Base-by-base conservation (phyloP, 2,797 vertebrate genomes). In the Diplodus sargus region DNA sequence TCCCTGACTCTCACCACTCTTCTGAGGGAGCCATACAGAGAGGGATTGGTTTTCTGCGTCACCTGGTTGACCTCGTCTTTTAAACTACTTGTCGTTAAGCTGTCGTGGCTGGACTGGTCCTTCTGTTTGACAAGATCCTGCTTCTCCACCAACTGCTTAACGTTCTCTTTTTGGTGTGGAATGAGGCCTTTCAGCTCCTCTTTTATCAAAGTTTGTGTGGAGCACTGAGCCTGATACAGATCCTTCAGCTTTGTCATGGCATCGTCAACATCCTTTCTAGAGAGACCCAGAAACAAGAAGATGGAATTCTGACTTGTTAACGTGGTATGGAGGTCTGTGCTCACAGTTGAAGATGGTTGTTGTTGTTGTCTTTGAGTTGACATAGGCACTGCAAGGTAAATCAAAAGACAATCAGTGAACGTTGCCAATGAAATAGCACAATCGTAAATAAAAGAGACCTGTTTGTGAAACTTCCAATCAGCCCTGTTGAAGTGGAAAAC, bases 261-360 rank as follows among this genome's bases (percentile, higher is more conserved):
- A 7, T 45, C 15, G 2, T 74, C 47, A 12, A 94, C 76, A 0
- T 74, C 9, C 1, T 82, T 5, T 56, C 10, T 49, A 13, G 16
- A 18, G 52, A 81, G 22, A 34, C 93, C 94, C 25, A 89, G 3
- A 22, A 95, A 28, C 17, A 74, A 25, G 82, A 94, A 92, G 61
- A 59, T 16, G 0, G 91, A 91, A 34, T 70, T 28, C 57, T 76
- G 67, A 34, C 30, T 58, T 5, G 52, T 48, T 9, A 58, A 45
- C 47, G 3, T 65, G 48, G 48, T 56, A 0, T 4, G 4, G 14
- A 47, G 63, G 43, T 82, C 68, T 6, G 45, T 4, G 0, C 1
- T 63, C 18, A 30, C 0, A 45, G 70, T n/a, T 3, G 0, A 23
- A 22, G 18, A 23, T n/a, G 52, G 54, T 11, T 56, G 78, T 14